phyloP scores from a whole-genome alignment of 1,140 invertebrate genomes.

The Semibalanus balanoides region DNA sequence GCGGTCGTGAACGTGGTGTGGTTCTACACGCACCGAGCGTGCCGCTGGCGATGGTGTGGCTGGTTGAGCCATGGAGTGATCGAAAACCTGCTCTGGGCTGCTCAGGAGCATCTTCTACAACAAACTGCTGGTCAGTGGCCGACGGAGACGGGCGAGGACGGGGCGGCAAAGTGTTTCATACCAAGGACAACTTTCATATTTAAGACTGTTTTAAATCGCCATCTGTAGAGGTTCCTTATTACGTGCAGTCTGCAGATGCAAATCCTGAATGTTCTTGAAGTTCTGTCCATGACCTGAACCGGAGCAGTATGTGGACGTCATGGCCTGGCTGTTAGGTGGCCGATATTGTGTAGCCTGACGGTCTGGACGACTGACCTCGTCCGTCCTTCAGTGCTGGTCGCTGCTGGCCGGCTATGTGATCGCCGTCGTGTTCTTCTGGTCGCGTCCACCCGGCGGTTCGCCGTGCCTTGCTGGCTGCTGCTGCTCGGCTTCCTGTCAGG shows the following conservation, averaged over 20 bases:
- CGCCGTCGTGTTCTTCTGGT: neutral
- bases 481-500: conserved; percentile 6
- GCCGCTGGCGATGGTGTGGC: neutral
- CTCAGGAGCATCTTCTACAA: conserved; percentile 1
- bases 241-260: too few species aligned
- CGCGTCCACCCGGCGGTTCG: neutral
- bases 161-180: too few species aligned
- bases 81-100: neutral
- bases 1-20: neutral
- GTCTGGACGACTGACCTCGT: too few species aligned
- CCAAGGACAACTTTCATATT: too few species aligned
- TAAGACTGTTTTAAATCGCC: too few species aligned
- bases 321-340: neutral
- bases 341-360: too few species aligned
- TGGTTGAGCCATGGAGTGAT: neutral
- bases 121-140: neutral
- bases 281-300: too few species aligned
- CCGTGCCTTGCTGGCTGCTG: conserved; percentile 2
- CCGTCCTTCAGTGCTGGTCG: neutral
- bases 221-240: too few species aligned
- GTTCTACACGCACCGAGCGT: neutral
- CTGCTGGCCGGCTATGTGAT: neutral
- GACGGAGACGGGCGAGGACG: too few species aligned
- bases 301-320: neutral
- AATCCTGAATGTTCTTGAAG: too few species aligned